Conservation (phyloP, 2,888 invertebrate species). For the Lasius platythorax region DNA sequence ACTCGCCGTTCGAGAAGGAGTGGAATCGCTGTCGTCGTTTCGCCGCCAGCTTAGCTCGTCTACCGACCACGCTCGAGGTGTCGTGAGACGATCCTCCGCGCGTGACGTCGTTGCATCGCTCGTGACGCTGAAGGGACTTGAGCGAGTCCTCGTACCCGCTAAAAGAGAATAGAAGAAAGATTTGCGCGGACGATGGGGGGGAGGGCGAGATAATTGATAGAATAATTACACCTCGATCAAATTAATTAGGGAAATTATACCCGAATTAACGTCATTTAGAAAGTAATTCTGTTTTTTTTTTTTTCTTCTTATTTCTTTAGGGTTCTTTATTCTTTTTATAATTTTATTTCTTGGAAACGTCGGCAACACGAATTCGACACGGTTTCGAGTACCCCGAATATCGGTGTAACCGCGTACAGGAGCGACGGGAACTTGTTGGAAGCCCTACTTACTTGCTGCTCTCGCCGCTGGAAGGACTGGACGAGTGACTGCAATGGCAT, state of each 20-base stretch:
- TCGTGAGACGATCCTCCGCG: slow-evolving; percentile 65
- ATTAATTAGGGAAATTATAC: too few species aligned
- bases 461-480: slow-evolving; percentile 90
- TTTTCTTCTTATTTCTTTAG: neutral
- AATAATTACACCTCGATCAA: too few species aligned
- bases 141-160: slow-evolving; percentile 94
- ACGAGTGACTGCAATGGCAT: slow-evolving; percentile 90
- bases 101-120: slow-evolving; percentile 67
- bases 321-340: neutral
- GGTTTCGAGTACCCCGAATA: neutral
- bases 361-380: neutral
- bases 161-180: slow-evolving; percentile 66
- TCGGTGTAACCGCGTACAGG: neutral
- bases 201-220: neutral
- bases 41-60: slow-evolving; percentile 82
- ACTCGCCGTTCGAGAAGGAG: slow-evolving; percentile 82
- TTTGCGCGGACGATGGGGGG: neutral
- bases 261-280: too few species aligned
- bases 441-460: slow-evolving; percentile 89
- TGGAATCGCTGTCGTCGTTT: slow-evolving; percentile 81
- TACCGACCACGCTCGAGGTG: slow-evolving; percentile 74
- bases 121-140: slow-evolving; percentile 88
- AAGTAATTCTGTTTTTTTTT: neutral
- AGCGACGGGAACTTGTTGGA: slow-evolving; percentile 6
- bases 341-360: neutral